A percentile compares a stretch with the other conserved stretches of the same genome.
Evolutionary conservation across 2,113 vertebrate genomes (phyloP).

Genomic region (Heliornis fulica): DNA sequence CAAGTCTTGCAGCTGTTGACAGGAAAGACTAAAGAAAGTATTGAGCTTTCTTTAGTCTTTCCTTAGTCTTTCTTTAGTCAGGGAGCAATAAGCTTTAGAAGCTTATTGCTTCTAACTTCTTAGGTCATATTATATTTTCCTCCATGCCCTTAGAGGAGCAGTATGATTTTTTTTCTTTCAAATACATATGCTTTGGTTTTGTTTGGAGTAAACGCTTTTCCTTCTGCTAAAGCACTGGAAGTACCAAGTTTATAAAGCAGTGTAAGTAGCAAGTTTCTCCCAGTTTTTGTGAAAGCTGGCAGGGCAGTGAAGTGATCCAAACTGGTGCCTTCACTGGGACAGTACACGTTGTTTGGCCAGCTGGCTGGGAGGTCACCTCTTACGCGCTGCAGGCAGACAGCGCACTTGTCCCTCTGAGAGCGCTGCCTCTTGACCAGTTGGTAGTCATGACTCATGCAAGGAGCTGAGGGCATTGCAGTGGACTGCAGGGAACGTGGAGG

Average conservation of each 20-base stretch:
- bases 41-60: not conserved
- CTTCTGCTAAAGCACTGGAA: not conserved
- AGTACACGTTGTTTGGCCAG: not conserved
- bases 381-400: accelerated
- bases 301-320: not conserved
- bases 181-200: not conserved
- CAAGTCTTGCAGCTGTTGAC: not conserved
- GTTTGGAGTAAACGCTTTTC: not conserved
- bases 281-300: not conserved
- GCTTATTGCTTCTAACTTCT: not conserved
- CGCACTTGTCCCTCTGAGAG: accelerated
- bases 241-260: not conserved
- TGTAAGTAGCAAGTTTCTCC: not conserved
- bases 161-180: not conserved
- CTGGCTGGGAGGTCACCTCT: not conserved
- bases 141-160: not conserved
- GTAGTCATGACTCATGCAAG: not conserved
- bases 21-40: not conserved
- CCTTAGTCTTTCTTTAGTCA: too few relatives aligned
- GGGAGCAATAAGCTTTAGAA: too few relatives aligned
- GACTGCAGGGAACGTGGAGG: not conserved
- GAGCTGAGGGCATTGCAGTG: not conserved
- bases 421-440: not conserved
- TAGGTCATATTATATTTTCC: not conserved
- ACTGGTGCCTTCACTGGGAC: not conserved